A percentile compares a stretch with the other conserved stretches of the same genome.
These are phyloP conservation scores for Sebastes oblongus DNA, from an alignment of 2,797 vertebrate species.

Conservation along the genomic window DNA sequence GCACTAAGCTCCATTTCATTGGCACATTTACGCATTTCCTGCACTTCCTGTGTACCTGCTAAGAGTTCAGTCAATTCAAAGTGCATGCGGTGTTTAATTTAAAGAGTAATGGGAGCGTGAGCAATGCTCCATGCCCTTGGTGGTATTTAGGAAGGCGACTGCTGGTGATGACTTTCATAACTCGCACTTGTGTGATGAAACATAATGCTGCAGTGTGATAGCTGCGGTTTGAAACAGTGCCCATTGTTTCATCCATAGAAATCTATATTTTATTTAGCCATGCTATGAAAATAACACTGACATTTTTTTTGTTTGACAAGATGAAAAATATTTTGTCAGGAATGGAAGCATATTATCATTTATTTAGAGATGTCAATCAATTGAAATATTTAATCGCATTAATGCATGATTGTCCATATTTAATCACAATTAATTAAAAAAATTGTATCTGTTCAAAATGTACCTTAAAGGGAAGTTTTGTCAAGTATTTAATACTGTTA, in stretches of 20 bases:
- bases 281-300: neutral
- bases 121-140: slow-evolving; percentile 40
- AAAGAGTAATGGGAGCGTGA: slow-evolving; percentile 14
- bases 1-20: slow-evolving; percentile 50
- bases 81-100: slow-evolving; percentile 44
- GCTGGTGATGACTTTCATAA: slow-evolving; percentile 36
- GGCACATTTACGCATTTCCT: slow-evolving; percentile 57
- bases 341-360: neutral
- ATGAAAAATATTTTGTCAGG: neutral
- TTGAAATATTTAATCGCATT: too few species aligned
- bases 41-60: slow-evolving; percentile 30
- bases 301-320: neutral
- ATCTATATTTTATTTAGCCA: neutral
- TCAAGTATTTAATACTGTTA: too few species aligned
- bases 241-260: slow-evolving; percentile 19
- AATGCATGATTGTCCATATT: too few species aligned
- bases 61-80: slow-evolving; percentile 27
- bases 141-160: slow-evolving; percentile 24
- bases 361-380: neutral
- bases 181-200: slow-evolving; percentile 31
- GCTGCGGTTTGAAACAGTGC: slow-evolving; percentile 17
- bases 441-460: too few species aligned
- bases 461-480: too few species aligned
- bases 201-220: slow-evolving; percentile 5
- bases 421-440: too few species aligned